A percentile compares a stretch with the other conserved stretches of the same genome.
phyloP scores from a whole-genome alignment of 2,113 vertebrate genomes.

The Gasterosteus nipponicus region DNA sequence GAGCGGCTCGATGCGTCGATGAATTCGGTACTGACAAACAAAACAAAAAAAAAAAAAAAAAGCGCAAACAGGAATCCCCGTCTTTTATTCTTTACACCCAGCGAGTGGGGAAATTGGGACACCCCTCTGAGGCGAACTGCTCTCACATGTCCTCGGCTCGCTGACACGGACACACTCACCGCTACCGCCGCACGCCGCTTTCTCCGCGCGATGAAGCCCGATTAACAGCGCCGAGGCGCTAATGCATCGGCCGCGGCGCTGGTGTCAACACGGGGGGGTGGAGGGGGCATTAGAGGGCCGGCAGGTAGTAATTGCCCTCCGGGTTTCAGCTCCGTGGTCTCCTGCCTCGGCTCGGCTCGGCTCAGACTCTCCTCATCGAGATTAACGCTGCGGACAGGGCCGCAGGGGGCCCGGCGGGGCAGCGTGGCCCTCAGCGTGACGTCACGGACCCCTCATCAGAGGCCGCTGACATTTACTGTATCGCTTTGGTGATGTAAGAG shows the following conservation, averaged over 20 bases:
- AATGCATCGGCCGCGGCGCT: conserved; percentile 42
- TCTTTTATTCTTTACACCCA: conserved; percentile 28
- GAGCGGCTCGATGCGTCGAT: conserved; percentile 17
- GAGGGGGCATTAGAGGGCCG: conserved; percentile 63
- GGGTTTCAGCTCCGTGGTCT: conserved; percentile 64
- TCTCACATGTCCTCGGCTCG: conserved; percentile 8
- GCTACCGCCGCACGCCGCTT: conserved; percentile 9
- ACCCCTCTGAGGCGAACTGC: conserved; percentile 31
- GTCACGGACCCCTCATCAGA: conserved; percentile 44
- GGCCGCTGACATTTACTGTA: conserved; percentile 67
- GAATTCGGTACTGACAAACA: not conserved
- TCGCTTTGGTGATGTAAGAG: conserved; percentile 55
- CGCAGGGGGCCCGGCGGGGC: not conserved
- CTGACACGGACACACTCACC: conserved; percentile 14
- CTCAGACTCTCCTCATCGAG: conserved; percentile 33
- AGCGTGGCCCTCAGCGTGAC: conserved; percentile 21
- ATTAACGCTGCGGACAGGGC: conserved; percentile 42
- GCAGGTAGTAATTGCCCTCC: conserved; percentile 75
- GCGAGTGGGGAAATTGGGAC: conserved; percentile 43
- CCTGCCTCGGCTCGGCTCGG: conserved; percentile 24
- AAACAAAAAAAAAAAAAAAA: not conserved
- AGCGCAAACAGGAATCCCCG: conserved; percentile 27
- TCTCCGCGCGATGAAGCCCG: conserved; percentile 24
- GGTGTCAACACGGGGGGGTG: conserved; percentile 50
- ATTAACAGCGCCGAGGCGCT: conserved; percentile 37